Evolutionary conservation across 1,140 invertebrate genomes (phyloP).

Genomic region (Macrobrachium nipponense): DNA sequence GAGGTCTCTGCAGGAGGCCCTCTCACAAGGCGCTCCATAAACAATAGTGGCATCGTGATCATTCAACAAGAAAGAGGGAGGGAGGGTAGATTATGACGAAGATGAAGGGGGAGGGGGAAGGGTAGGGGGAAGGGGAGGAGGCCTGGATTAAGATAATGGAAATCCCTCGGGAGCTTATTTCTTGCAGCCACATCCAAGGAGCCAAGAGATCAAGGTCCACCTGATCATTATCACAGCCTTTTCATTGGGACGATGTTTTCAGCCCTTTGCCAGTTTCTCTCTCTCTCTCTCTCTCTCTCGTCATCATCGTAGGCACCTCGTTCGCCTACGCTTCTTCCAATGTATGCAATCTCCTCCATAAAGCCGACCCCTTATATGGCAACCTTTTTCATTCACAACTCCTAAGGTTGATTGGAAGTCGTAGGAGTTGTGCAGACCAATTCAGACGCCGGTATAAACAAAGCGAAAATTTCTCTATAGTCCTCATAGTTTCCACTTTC

Average conservation of each 20-base stretch:
- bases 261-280: constrained; percentile 1
- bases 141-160: not conserved
- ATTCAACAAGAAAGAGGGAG: not conserved
- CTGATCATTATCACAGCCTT: no score
- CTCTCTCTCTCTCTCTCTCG: not conserved
- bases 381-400: no score
- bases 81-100: not conserved
- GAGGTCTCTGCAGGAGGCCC: no score
- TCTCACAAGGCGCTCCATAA: not conserved
- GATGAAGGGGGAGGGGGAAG: not conserved
- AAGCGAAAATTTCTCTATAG: not conserved
- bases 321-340: not conserved
- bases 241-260: not conserved
- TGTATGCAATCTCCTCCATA: not conserved
- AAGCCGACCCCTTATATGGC: no score
- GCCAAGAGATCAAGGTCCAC: not conserved
- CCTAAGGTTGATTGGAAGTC: no score
- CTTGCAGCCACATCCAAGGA: not conserved
- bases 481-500: not conserved
- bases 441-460: no score
- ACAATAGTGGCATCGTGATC: not conserved
- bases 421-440: no score
- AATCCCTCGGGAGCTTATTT: not conserved
- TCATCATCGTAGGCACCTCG: no score
- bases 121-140: not conserved